phyloP scores from a whole-genome alignment of 2,797 vertebrate species.

The Mionectes olivaceus region DNA sequence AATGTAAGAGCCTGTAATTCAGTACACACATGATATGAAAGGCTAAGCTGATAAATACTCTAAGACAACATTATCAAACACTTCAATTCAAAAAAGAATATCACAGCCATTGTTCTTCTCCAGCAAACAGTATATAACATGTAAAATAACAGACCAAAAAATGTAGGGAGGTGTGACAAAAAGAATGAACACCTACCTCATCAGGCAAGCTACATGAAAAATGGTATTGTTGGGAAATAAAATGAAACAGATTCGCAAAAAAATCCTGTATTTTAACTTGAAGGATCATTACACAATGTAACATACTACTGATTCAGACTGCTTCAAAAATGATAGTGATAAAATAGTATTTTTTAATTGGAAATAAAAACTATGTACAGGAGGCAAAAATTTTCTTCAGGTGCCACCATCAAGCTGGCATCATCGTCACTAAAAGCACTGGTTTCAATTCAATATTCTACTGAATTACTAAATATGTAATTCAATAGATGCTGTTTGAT shows the following conservation, averaged over 20 bases:
- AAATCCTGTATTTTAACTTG: neutral
- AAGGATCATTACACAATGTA: neutral
- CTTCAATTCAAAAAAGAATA: neutral
- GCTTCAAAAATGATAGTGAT: neutral
- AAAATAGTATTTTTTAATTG: neutral
- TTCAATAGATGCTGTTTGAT: neutral
- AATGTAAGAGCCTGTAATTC: neutral
- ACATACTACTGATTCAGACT: neutral
- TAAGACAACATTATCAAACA: neutral
- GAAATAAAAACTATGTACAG: neutral
- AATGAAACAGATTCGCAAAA: neutral
- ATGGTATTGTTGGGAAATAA: neutral
- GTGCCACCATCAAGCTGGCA: neutral
- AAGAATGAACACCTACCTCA: neutral
- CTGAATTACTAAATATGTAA: neutral
- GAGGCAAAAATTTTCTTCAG: neutral
- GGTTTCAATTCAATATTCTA: neutral
- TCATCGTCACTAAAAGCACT: neutral
- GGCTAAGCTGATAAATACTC: neutral
- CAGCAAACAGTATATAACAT: neutral
- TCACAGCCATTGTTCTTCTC: neutral
- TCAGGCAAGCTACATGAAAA: neutral
- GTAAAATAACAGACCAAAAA: neutral
- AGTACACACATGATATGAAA: neutral
- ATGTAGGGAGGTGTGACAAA: neutral